Base-by-base conservation (phyloP, 2,113 vertebrate genomes). In the Ranitomeya imitator region DNA sequence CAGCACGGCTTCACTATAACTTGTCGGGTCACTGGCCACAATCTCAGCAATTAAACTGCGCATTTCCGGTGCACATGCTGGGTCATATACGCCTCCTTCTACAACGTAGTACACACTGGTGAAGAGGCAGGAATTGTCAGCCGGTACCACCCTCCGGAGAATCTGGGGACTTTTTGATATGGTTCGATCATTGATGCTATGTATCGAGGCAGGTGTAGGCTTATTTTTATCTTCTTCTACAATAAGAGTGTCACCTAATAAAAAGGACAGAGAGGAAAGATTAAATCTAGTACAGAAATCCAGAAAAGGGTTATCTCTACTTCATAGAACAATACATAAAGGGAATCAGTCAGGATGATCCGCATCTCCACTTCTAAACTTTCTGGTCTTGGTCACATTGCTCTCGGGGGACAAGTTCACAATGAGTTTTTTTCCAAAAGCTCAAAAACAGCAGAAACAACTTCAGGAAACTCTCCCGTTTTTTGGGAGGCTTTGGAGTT, bases 61-160 rank as follows among this genome's bases (percentile, higher is more conserved):
- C 98, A 99, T 97, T 92, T 99, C 97, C 0, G 97, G 96, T 3
- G 97, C 96, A 0, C 97, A 98, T 0, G 93, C 93, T 0, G 97
- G 96, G 87, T 99, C 97, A 10, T 97, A 96, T 52, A 99, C 94
- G 0, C 98, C 98, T 0, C 98, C 98, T 92, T 99, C 98, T 80
- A 98, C 96, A 82, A 98, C 97, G 18, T 98, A 99, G 92, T 92
- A 95, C 15, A 99, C 94, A n/a, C 98, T 99, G 90, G 97, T 99
- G 93, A 99, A 99, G 86, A 99, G 96, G 90, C 98, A 99, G 0
- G 98, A 99, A 91, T 99, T 99, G 92, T 99, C 98, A 0, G 98
- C 98, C 0, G 98, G 98, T 14, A 99, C 98, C 0, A 95, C 94
- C 0, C 95, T 94, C 16, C 98, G 95, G 3, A 93, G 91, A 69